Evolutionary conservation across 2,888 invertebrate genomes (phyloP), one percentile per base, ranked within the genome.

Genomic region (Emmelina monodactyla): DNA sequence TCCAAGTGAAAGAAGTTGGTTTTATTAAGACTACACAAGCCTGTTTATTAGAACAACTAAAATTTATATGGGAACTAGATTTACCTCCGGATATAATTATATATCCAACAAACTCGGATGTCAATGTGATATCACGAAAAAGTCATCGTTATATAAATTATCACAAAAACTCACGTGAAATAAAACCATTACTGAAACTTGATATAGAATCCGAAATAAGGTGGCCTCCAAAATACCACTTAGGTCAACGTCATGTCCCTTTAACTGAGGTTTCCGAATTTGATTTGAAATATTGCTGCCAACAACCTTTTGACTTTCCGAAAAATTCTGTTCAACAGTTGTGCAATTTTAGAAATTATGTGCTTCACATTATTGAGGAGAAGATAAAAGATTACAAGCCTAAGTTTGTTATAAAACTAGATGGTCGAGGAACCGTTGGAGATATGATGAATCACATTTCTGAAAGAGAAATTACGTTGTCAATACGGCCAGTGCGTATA

Each of bases 361-460:
- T 82, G 2, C 51, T 70, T 19, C 63, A 79, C 5, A 60, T 57
- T 37, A 62, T 87, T 25, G 79, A 85, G 47, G 67, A 69, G 25
- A 68, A 79, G 53, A 51, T 86, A 22, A 54, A 82, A 34, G 59
- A 71, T 13, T 83, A 79, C 51, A 64, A 84, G 49, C 82, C 84
- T 1, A 79, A 83, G 46, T 61, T 64, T 50, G 65, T 84, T 28
- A 65, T 87, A 16, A 83, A 82, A 59, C 50, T 87, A 31, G 86
- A 87, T 56, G 86, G 83, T 1, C 66, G 86, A 19, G 60, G 64
- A 22, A 54, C 78, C 14, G 44, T 62, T 12, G 52, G 62, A 30
- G 59, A 76, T 45, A 82, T 85, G 75, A 68, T 85, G 47, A 49
- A 80, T 43, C 59, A 79, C 19, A 42, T 85, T 28, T 60, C 63